Evolutionary conservation across 2,797 vertebrate genomes (phyloP), one percentile per base, ranked within the genome.

Genomic region (Pantherophis alleghaniensis): DNA sequence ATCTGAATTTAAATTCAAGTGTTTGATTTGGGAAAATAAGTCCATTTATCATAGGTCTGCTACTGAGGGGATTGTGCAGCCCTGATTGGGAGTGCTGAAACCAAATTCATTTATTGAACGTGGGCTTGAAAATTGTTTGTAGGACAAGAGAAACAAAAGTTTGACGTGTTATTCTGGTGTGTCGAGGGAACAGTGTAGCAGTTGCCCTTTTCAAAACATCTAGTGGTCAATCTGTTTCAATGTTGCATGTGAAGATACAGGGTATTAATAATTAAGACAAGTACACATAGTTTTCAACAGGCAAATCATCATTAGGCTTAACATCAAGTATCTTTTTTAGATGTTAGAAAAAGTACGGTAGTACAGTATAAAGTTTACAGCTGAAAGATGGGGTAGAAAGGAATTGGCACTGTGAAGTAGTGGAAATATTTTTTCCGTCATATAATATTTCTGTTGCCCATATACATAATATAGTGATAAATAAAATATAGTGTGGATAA

Each of bases 1-100:
- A 98, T 98, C 98, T 98, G 98, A 98, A 98, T 98, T 98, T 98
- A 98, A 98, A 98, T 98, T 98, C 98, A 97, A 98, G 98, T 98
- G 98, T 98, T 98, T 98, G 98, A 99, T 98, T 98, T 99, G 98
- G 97, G 97, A 98, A 98, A 98, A 98, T 98, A 98, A 98, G 98
- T 98, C 98, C 98, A 98, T 98, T 98, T 98, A 98, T 99, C 98
- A 98, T 97, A 97, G 97, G 97, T 97, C 97, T 98, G 97, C 98
- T 97, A 97, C 98, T 96, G 97, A 98, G 97, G 98, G 97, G 98
- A 98, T 97, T 98, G 97, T 95, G 96, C 94, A 91, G 95, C 93
- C 95, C 97, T 98, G 97, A 98, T 98, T 97, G 98, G 98, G 97
- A 98, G 95, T 97, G 97, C 97, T 95, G 97, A 98, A 96, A 98